Conservation (phyloP, 2,888 invertebrate species). For the Ichneumoninae sp. region DNA sequence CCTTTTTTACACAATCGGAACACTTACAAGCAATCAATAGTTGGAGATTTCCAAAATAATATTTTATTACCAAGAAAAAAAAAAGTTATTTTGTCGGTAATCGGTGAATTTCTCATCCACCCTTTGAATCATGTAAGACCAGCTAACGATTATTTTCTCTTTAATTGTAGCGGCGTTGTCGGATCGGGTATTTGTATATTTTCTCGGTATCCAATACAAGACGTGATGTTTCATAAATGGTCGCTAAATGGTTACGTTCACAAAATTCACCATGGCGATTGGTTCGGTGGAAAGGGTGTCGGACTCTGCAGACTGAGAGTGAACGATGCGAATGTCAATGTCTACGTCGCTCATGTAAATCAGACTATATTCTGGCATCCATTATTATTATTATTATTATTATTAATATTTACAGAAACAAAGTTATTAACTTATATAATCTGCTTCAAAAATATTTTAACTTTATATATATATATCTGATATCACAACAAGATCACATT, state of each 20-base stretch:
- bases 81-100: neutral
- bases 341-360: conserved; percentile 96
- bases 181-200: conserved; percentile 96
- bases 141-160: conserved; percentile 36
- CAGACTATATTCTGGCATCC: neutral
- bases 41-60: neutral
- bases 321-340: conserved; percentile 89
- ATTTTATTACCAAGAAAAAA: neutral
- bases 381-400: too few species aligned
- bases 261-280: conserved; percentile 98
- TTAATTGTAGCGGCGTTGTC: conserved; percentile 91
- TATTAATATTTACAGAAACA: too few species aligned
- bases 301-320: conserved; percentile 91
- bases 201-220: conserved; percentile 92
- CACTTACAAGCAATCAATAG: neutral
- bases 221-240: conserved; percentile 96
- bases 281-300: conserved; percentile 99
- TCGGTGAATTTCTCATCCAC: neutral
- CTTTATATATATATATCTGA: too few species aligned
- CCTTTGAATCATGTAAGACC: neutral
- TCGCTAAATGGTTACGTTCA: conserved; percentile 99
- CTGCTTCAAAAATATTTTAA: too few species aligned
- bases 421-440: too few species aligned
- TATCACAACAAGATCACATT: too few species aligned
- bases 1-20: neutral